A percentile compares a stretch with the other conserved stretches of the same genome.
Conservation (phyloP, 2,888 invertebrate genomes). For the Phorcus lineatus region DNA sequence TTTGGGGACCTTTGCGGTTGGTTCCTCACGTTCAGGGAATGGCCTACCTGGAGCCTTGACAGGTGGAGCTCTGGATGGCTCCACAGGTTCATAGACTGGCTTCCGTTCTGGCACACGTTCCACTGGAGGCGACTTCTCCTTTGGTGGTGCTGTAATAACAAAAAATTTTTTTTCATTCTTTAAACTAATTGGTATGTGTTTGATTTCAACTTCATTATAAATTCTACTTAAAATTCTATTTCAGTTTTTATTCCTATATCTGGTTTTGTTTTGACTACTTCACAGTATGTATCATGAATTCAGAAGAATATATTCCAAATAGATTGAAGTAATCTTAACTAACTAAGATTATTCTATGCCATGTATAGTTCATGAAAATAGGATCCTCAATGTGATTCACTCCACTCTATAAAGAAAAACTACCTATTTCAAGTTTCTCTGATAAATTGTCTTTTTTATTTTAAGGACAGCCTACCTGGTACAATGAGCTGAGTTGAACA, state of each 20-base stretch:
- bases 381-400: too few relatives aligned
- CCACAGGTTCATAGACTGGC: constrained; percentile 57
- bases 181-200: neutral
- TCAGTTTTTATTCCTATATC: too few relatives aligned
- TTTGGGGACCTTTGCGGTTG: constrained; percentile 56
- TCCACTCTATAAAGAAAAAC: too few relatives aligned
- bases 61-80: constrained; percentile 54
- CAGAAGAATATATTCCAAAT: too few relatives aligned
- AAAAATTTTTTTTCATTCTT: neutral
- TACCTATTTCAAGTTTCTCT: too few relatives aligned
- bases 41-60: constrained; percentile 46
- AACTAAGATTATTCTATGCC: too few relatives aligned
- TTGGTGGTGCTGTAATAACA: constrained; percentile 27
- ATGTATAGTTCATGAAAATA: too few relatives aligned
- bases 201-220: neutral
- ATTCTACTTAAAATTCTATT: neutral
- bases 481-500: constrained; percentile 88
- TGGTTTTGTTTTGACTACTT: too few relatives aligned
- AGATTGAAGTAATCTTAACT: too few relatives aligned
- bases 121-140: constrained; percentile 34
- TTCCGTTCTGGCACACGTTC: constrained; percentile 51
- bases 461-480: constrained; percentile 57
- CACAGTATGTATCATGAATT: too few relatives aligned
- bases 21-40: constrained; percentile 49
- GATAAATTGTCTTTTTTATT: too few relatives aligned